A percentile compares a stretch with the other conserved stretches of the same genome.
Conservation (phyloP, 1,140 invertebrate species). For the Limonius californicus region DNA sequence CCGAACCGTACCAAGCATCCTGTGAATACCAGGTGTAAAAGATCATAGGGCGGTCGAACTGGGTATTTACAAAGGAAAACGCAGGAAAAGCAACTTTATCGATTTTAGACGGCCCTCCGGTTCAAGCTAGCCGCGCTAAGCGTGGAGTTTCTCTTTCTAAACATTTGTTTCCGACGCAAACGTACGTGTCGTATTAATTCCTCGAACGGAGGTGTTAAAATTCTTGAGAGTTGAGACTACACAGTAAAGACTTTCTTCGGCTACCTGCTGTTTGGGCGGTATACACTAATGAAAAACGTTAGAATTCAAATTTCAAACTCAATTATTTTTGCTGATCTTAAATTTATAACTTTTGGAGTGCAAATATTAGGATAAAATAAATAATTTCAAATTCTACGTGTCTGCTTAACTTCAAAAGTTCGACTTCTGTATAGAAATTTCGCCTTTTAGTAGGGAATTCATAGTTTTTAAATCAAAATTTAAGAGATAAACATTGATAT, state of each 20-base stretch:
- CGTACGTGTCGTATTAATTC: background rate
- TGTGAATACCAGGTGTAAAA: conserved; percentile 10
- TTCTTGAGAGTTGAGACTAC: background rate
- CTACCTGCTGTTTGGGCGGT: background rate
- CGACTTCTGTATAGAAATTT: too few species aligned
- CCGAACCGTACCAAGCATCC: conserved; percentile 9
- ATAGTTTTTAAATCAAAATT: too few species aligned
- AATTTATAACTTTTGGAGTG: too few species aligned
- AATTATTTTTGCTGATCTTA: too few species aligned
- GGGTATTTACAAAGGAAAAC: background rate
- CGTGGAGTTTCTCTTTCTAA: background rate
- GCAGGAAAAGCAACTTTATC: conserved; percentile 1
- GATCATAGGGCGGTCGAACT: background rate
- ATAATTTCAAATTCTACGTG: too few species aligned
- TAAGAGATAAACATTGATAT: too few species aligned
- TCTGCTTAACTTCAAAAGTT: too few species aligned
- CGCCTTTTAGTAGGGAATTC: too few species aligned
- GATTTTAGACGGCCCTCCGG: background rate
- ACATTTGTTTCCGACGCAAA: background rate
- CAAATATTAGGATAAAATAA: too few species aligned
- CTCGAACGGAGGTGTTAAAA: background rate
- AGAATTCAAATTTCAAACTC: too few species aligned
- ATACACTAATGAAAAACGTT: too few species aligned
- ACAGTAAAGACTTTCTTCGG: background rate
- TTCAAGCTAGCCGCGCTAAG: background rate